Percentiles rank a stretch among this genome's conserved stretches.
These are phyloP conservation scores for Toxostoma redivivum DNA, from an alignment of 2,113 vertebrate genomes.

Conservation along the genomic window DNA sequence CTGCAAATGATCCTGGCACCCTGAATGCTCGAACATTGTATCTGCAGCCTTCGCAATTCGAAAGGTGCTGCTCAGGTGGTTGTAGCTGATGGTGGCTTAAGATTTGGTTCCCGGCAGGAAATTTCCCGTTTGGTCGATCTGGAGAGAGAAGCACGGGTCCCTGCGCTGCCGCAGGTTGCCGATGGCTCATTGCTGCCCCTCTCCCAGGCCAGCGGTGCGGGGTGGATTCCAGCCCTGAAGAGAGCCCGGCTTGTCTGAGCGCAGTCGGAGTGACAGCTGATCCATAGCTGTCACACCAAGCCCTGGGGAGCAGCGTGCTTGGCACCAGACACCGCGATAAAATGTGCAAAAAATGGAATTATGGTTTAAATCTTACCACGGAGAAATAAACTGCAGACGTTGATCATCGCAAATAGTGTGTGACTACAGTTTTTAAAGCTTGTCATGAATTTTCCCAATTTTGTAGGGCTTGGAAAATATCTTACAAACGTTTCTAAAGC, in stretches of 20 bases:
- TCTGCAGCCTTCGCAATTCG: not conserved
- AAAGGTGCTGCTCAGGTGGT: not conserved
- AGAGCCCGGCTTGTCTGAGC: fast-evolving
- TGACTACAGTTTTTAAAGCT: not conserved
- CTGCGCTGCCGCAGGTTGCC: not conserved
- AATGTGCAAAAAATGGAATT: not conserved
- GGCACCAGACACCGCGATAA: not conserved
- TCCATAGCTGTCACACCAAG: not conserved
- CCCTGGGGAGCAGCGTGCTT: not conserved
- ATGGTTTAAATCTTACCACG: not conserved
- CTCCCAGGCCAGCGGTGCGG: not conserved
- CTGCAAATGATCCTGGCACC: not conserved
- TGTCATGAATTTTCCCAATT: not conserved
- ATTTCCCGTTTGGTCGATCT: not conserved
- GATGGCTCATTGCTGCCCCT: not conserved
- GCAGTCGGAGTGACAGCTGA: not conserved
- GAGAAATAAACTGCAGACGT: not conserved
- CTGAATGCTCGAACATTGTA: not conserved
- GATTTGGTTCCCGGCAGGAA: not conserved
- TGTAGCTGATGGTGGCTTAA: not conserved
- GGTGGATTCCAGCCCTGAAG: not conserved
- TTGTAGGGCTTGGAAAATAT: not conserved
- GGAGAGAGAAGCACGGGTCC: not conserved
- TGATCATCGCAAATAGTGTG: not conserved
- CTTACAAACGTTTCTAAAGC: not conserved